phyloP scores from a whole-genome alignment of 2,797 vertebrate genomes.

The Sphaeramia orbicularis region DNA sequence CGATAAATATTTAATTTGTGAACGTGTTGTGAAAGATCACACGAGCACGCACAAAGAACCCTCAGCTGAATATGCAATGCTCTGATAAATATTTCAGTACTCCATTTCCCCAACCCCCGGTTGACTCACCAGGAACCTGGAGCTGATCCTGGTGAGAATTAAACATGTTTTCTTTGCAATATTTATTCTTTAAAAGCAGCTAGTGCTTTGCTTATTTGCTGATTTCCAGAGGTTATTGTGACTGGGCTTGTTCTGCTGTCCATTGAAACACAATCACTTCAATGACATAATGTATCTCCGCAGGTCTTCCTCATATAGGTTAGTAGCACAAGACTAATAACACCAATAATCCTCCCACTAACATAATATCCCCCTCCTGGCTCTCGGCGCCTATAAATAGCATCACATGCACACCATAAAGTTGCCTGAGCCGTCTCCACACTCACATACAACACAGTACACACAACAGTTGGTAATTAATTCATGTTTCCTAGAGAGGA shows the following conservation, averaged over 20 bases:
- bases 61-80: slow-evolving; percentile 85
- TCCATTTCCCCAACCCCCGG: slow-evolving; percentile 81
- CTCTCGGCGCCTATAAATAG: slow-evolving; percentile 51
- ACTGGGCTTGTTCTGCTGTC: slow-evolving; percentile 41
- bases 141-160: slow-evolving; percentile 84
- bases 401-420: slow-evolving; percentile 19
- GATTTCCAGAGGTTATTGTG: slow-evolving; percentile 49
- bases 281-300: slow-evolving; percentile 47
- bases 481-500: slow-evolving; percentile 16
- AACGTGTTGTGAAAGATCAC: slow-evolving; percentile 88
- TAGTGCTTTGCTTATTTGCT: slow-evolving; percentile 39
- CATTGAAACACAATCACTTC: slow-evolving; percentile 39
- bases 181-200: slow-evolving; percentile 81
- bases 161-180: slow-evolving; percentile 83
- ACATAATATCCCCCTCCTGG: slow-evolving; percentile 39
- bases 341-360: slow-evolving; percentile 58
- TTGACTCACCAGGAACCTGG: slow-evolving; percentile 81
- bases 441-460: slow-evolving; percentile 23
- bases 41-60: slow-evolving; percentile 86
- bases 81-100: slow-evolving; percentile 88
- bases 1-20: slow-evolving; percentile 88
- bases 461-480: slow-evolving; percentile 18
- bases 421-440: slow-evolving; percentile 13
- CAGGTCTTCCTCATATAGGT: slow-evolving; percentile 44
- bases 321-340: slow-evolving; percentile 64